Evolutionary conservation across 2,113 vertebrate species (phyloP), one percentile per base, ranked within the genome.

Genomic region (Vireo altiloquus): DNA sequence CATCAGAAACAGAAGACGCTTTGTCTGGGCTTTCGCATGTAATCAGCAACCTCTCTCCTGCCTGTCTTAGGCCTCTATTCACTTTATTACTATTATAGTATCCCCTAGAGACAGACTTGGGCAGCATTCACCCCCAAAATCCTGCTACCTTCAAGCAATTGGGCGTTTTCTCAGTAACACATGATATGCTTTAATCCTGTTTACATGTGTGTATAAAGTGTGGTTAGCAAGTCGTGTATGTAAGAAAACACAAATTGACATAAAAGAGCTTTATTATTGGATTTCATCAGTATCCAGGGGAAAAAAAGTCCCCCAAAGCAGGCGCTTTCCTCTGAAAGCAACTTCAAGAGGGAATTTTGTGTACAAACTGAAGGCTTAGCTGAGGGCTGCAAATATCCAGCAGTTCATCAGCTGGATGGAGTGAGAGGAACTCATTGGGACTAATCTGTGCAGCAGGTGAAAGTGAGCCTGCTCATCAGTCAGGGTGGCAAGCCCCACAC

Each of bases 21-120:
- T 97, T 97, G 96, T 97, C 87, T 96, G 75, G 66, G 50, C 56
- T 97, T 94, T 91, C 87, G 91, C 87, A 64, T 95, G 79, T 93
- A 94, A 96, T 88, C 95, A 86, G 59, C 87, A 96, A 90, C 79
- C 85, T 86, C 93, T 95, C 84, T 93, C 71, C 90, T 86, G 94
- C 79, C 79, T 82, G 70, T 87, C 90, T 95, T 77, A 75, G 87
- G 39, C 90, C 59, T 81, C 87, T 74, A 27, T 91, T 95, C 90
- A 90, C 68, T 92, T 89, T 89, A 87, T 92, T 80, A 83, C 81
- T 83, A 71, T 92, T 90, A 81, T 22, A 74, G 59, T 87, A 86
- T 95, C 18, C 94, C 71, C 92, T 74, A 75, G 96, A 93, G 94
- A 95, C 87, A 74, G 75, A 16, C 39, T 68, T 77, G 20, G 64